phyloP scores from a whole-genome alignment of 1,140 invertebrate species.

The Drosophila yakuba region DNA sequence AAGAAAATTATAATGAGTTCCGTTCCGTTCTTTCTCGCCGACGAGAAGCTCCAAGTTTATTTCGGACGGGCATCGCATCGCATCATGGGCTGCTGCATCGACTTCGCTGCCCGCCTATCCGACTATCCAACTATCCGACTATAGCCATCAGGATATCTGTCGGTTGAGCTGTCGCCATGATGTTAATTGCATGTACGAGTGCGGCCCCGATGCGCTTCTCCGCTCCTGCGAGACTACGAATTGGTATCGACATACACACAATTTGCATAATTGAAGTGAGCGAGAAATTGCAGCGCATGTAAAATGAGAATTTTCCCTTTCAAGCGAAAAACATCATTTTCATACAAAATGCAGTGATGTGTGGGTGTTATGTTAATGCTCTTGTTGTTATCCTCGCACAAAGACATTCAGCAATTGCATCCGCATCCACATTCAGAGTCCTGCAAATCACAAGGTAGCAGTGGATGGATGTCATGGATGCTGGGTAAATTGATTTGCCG shows the following conservation, averaged over 20 bases:
- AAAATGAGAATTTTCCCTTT: conserved; percentile 75
- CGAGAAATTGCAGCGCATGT: conserved; percentile 79
- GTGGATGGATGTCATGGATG: conserved; percentile 47
- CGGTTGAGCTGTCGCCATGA: conserved; percentile 54
- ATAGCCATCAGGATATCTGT: conserved; percentile 37
- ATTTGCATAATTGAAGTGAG: conserved; percentile 81
- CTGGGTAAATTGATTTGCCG: conserved; percentile 67
- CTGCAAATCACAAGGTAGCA: conserved; percentile 27
- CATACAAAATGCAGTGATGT: conserved; percentile 14
- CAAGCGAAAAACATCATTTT: conserved; percentile 66
- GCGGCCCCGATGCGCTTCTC: conserved; percentile 62
- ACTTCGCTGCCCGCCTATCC: conserved; percentile 3
- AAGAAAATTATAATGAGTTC: conserved; percentile 80
- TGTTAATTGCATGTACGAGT: conserved; percentile 79
- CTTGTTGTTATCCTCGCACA: conserved; percentile 41
- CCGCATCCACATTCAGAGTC: conserved; percentile 20
- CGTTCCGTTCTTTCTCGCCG: conserved; percentile 58
- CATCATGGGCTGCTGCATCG: background rate
- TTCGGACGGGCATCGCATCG: conserved; percentile 24
- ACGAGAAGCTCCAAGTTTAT: conserved; percentile 34
- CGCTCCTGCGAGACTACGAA: conserved; percentile 39
- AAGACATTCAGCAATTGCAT: conserved; percentile 55
- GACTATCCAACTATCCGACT: background rate
- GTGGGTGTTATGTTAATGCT: conserved; percentile 55
- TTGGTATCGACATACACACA: conserved; percentile 79